These are phyloP conservation scores for Rousettus leschenaultii DNA, from an alignment of 2,113 vertebrate species.

Conservation along the genomic window DNA sequence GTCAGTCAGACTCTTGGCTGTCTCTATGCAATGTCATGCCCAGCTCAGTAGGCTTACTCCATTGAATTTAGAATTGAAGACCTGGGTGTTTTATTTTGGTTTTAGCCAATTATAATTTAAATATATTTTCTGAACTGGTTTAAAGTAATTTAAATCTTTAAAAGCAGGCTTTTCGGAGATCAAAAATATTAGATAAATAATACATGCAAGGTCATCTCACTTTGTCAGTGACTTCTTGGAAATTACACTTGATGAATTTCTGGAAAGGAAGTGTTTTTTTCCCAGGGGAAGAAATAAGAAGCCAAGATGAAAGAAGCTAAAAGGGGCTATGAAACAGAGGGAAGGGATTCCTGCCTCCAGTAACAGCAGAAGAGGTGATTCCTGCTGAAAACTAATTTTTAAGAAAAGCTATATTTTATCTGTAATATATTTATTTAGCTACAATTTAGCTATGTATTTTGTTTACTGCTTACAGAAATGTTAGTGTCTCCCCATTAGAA, in stretches of 20 bases:
- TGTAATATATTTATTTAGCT: background rate
- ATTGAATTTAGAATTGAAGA: constrained; percentile 4
- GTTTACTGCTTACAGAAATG: background rate
- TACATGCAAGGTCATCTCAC: background rate
- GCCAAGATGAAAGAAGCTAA: background rate
- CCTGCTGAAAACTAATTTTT: background rate
- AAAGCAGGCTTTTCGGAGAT: background rate
- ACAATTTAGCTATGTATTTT: background rate
- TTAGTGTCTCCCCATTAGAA: background rate
- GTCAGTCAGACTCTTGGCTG: background rate
- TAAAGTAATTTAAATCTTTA: background rate
- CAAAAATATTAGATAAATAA: constrained; percentile 16
- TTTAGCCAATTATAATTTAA: background rate
- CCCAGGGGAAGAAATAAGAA: background rate
- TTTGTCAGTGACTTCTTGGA: background rate
- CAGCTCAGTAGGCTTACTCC: background rate
- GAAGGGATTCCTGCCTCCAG: background rate
- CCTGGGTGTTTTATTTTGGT: constrained; percentile 4
- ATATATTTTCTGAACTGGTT: background rate
- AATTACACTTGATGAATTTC: background rate
- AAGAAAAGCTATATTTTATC: background rate
- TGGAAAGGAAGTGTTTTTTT: background rate
- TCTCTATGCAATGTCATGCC: background rate
- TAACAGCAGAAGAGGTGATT: background rate
- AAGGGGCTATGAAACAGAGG: background rate